Evolutionary conservation across 2,113 vertebrate genomes (phyloP).

Genomic region (Oncorhynchus keta): DNA sequence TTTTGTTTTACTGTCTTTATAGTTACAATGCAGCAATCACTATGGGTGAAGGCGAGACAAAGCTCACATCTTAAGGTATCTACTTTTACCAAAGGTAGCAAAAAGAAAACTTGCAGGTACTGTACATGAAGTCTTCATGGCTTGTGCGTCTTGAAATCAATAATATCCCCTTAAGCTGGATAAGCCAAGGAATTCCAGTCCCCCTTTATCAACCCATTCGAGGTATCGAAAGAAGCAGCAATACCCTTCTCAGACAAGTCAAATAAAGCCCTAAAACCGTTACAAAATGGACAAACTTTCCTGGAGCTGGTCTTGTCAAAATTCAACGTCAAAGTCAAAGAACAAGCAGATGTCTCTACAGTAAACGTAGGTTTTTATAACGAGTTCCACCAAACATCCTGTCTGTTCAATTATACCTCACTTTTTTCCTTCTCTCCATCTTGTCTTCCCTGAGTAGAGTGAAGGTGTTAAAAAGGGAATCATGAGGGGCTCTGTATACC

Average conservation of each 20-base stretch:
- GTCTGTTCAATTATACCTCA: slow-evolving; percentile 86
- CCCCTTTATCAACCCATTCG: slow-evolving; percentile 49
- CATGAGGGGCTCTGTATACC: slow-evolving; percentile 74
- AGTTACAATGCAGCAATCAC: slow-evolving; percentile 78
- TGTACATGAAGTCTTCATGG: slow-evolving; percentile 69
- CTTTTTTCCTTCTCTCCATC: slow-evolving; percentile 56
- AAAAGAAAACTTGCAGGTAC: slow-evolving; percentile 59
- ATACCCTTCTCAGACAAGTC: not conserved
- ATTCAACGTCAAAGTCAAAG: slow-evolving; percentile 24
- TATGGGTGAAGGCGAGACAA: slow-evolving; percentile 78
- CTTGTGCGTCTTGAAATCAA: slow-evolving; percentile 69
- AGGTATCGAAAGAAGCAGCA: not conserved
- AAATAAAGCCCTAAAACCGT: not conserved
- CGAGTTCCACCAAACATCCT: slow-evolving; percentile 61
- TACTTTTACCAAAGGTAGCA: slow-evolving; percentile 82
- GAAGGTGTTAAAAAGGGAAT: slow-evolving; percentile 92
- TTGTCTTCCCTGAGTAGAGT: slow-evolving; percentile 74
- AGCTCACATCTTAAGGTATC: slow-evolving; percentile 83
- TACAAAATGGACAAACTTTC: not conserved
- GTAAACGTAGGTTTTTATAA: slow-evolving; percentile 55
- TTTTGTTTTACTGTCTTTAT: slow-evolving; percentile 74
- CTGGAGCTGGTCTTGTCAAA: not conserved
- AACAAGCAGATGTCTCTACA: slow-evolving; percentile 56
- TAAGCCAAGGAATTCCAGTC: slow-evolving; percentile 69
- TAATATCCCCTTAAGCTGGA: slow-evolving; percentile 63